Evolutionary conservation across 2,797 vertebrate species (phyloP).

Genomic region (Rachycentron canadum): DNA sequence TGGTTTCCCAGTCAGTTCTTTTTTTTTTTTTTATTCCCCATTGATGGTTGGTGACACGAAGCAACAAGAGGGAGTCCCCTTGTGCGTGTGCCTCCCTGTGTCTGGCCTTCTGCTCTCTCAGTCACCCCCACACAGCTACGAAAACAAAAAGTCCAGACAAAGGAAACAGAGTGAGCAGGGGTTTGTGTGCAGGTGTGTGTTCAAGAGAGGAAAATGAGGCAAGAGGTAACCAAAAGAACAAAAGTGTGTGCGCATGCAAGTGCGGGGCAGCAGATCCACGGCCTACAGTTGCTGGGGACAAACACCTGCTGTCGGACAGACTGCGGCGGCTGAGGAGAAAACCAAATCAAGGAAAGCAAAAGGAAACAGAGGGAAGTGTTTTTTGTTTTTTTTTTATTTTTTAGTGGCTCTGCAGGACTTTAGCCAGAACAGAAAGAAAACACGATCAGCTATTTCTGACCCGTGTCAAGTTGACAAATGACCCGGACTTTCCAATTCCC

Average conservation of each 20-base stretch:
- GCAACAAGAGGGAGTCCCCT: constrained; percentile 18
- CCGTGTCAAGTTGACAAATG: constrained; percentile 55
- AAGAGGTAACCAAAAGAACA: constrained; percentile 21
- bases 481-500: constrained; percentile 59
- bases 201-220: constrained; percentile 25
- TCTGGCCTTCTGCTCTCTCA: constrained; percentile 23
- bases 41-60: constrained; percentile 33
- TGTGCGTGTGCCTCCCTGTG: background rate
- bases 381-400: no score
- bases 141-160: constrained; percentile 64
- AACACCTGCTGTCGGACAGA: constrained; percentile 52
- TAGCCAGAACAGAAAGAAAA: constrained; percentile 51
- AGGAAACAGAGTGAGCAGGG: background rate
- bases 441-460: constrained; percentile 57
- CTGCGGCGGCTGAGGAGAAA: constrained; percentile 9
- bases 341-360: constrained; percentile 49
- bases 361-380: constrained; percentile 34
- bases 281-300: background rate
- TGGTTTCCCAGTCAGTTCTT: constrained; percentile 32
- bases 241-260: background rate
- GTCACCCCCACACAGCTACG: constrained; percentile 58
- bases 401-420: constrained; percentile 54
- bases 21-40: background rate
- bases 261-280: background rate
- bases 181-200: constrained; percentile 11